These are phyloP conservation scores for Axis porcinus DNA, from an alignment of 2,113 vertebrate species.

Conservation along the genomic window DNA sequence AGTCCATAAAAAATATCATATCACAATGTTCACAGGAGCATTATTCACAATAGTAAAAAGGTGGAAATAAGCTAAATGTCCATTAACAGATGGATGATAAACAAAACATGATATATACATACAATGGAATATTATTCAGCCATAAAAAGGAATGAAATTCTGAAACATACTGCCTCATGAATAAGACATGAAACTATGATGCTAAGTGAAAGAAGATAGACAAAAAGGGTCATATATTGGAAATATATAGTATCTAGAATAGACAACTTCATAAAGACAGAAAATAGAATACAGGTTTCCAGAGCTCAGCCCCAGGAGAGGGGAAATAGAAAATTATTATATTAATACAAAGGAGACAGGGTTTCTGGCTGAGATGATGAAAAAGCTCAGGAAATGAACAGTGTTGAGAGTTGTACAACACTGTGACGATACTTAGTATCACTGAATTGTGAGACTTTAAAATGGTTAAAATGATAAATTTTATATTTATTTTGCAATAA, in stretches of 20 bases:
- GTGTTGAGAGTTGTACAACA: not conserved
- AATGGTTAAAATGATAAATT: not conserved
- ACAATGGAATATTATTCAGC: constrained; percentile 1
- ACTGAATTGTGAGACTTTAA: not conserved
- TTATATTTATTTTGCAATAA: not conserved
- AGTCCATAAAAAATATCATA: not conserved
- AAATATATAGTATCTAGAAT: not conserved
- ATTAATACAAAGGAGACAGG: not conserved
- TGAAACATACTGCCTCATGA: not conserved
- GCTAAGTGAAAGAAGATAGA: not conserved
- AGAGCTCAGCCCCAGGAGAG: not conserved
- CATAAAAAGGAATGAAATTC: constrained; percentile 10
- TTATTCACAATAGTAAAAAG: not conserved
- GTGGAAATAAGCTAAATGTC: not conserved
- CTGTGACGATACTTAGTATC: not conserved
- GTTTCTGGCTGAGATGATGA: not conserved
- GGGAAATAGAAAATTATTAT: not conserved
- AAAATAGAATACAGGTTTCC: not conserved
- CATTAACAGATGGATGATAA: not conserved
- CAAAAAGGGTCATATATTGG: not conserved
- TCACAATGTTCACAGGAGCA: not conserved
- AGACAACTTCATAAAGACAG: not conserved
- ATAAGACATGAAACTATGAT: not conserved
- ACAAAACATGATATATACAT: not conserved
- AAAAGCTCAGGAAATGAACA: not conserved